A percentile compares a stretch with the other conserved stretches of the same genome.
phyloP scores from a whole-genome alignment of 1,140 invertebrate species.

The Dendrolimus kikuchii region DNA sequence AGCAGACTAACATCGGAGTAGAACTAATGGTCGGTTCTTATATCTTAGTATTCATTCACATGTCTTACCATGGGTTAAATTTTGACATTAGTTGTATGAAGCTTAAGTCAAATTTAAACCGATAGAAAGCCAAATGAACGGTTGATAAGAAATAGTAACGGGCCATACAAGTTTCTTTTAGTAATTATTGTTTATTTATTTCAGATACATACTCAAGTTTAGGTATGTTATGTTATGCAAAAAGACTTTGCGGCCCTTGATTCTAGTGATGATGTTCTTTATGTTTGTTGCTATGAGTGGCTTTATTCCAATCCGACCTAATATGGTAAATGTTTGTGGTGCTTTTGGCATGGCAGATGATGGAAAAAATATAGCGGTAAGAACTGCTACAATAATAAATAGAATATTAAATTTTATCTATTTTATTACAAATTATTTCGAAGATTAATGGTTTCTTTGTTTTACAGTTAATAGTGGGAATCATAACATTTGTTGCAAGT shows the following conservation, averaged over 20 bases:
- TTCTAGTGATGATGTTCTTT: conserved; percentile 66
- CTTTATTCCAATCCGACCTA: conserved; percentile 74
- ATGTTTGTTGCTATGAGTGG: conserved; percentile 69
- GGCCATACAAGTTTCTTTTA: neutral
- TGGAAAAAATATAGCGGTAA: conserved; percentile 61
- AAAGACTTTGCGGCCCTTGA: conserved; percentile 66
- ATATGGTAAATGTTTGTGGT: conserved; percentile 72
- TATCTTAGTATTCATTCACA: too few relatives aligned
- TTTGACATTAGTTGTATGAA: too few relatives aligned
- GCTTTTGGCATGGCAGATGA: conserved; percentile 64
- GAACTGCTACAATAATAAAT: conserved; percentile 11
- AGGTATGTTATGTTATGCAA: conserved; percentile 64
- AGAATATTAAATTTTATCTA: neutral
- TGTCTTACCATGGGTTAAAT: too few relatives aligned
- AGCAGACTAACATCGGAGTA: too few relatives aligned
- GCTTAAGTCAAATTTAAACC: too few relatives aligned
- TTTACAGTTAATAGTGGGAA: conserved; percentile 58
- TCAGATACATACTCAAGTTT: conserved; percentile 39
- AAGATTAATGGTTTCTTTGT: conserved; percentile 9
- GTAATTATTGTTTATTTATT: conserved; percentile 12
- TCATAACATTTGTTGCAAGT: conserved; percentile 43
- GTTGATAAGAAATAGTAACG: too few relatives aligned
- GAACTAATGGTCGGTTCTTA: too few relatives aligned
- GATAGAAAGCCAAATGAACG: too few relatives aligned
- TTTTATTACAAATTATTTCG: too few relatives aligned